Evolutionary conservation across 2,113 vertebrate genomes (phyloP).

Genomic region (Chamaea fasciata): DNA sequence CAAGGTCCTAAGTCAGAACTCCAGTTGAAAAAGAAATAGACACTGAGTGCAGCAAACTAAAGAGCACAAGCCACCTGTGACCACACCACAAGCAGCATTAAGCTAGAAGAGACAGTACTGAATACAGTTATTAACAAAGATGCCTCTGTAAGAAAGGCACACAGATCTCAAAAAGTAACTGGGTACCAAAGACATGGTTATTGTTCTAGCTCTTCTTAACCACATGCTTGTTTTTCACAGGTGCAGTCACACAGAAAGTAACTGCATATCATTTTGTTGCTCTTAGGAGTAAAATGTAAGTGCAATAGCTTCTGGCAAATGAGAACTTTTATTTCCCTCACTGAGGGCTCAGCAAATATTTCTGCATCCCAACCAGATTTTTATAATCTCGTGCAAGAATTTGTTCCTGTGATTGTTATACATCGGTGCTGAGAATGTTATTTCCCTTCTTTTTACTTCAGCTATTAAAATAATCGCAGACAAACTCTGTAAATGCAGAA

Average conservation of each 20-base stretch:
- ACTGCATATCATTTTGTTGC: background rate
- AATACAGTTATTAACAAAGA: background rate
- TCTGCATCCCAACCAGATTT: background rate
- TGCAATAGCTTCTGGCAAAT: background rate
- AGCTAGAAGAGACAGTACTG: background rate
- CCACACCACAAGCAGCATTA: background rate
- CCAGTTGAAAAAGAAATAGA: background rate
- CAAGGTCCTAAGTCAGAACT: background rate
- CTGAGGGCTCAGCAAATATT: background rate
- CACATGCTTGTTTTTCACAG: background rate
- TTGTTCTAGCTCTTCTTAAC: background rate
- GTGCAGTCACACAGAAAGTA: background rate
- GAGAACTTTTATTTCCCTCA: background rate
- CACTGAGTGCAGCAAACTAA: background rate
- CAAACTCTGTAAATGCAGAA: background rate
- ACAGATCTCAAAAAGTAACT: background rate
- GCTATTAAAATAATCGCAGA: background rate
- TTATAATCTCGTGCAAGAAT: background rate
- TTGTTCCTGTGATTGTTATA: background rate
- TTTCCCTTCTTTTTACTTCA: background rate
- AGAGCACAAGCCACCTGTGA: background rate
- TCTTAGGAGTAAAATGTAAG: background rate
- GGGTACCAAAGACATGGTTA: background rate
- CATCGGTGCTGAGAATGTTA: background rate
- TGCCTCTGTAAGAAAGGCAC: background rate